Conservation (phyloP, 2,888 invertebrate genomes). For the Thereva nobilitata region DNA sequence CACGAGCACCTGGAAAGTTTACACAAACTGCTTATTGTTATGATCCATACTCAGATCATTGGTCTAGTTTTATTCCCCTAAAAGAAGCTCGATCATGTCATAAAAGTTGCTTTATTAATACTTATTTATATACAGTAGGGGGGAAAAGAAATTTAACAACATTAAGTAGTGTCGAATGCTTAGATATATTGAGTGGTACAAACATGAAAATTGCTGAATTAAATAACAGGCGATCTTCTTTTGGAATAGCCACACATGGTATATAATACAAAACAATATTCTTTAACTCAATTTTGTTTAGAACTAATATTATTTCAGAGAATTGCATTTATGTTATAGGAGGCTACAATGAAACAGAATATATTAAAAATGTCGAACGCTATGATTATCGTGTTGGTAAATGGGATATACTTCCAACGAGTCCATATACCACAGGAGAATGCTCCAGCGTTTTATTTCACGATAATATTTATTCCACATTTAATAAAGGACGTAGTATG, state of each 20-base stretch:
- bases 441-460: too few relatives aligned
- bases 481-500: too few relatives aligned
- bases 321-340: too few relatives aligned
- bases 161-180: slow-evolving; percentile 34
- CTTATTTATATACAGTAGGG: slow-evolving; percentile 37
- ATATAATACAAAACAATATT: not conserved
- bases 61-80: slow-evolving; percentile 40
- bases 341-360: too few relatives aligned
- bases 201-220: slow-evolving; percentile 15
- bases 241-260: slow-evolving; percentile 37
- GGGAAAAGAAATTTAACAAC: slow-evolving; percentile 38
- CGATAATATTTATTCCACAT: too few relatives aligned
- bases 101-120: slow-evolving; percentile 35
- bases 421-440: too few relatives aligned
- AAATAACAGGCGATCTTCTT: slow-evolving; percentile 34
- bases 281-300: too few relatives aligned
- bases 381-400: too few relatives aligned
- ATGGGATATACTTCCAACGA: too few relatives aligned
- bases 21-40: slow-evolving; percentile 26
- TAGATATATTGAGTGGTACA: slow-evolving; percentile 35
- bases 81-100: slow-evolving; percentile 40
- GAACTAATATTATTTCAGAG: too few relatives aligned
- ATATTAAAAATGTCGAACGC: too few relatives aligned
- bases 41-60: slow-evolving; percentile 36
- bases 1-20: slow-evolving; percentile 9